phyloP scores from a whole-genome alignment of 2,113 vertebrate species.

The Hemibagrus wyckioides region DNA sequence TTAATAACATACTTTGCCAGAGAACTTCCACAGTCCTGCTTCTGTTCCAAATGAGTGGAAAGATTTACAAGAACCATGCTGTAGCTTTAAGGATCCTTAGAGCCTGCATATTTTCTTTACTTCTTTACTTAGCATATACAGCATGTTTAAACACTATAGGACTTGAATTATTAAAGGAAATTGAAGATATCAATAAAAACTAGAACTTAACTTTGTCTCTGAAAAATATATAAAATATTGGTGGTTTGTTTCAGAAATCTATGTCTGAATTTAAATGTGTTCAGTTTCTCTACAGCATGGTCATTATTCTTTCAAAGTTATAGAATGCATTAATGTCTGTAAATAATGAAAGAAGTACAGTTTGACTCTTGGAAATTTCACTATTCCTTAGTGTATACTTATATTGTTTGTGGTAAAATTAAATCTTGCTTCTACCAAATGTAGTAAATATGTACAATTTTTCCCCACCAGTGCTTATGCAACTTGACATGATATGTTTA shows the following conservation, averaged over 20 bases:
- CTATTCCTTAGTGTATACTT: slow-evolving; percentile 27
- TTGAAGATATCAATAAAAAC: slow-evolving; percentile 9
- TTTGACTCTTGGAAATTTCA: slow-evolving; percentile 28
- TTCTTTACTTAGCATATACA: neutral
- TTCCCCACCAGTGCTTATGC: neutral
- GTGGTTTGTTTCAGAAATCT: slow-evolving; percentile 12
- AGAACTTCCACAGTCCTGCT: slow-evolving; percentile 33
- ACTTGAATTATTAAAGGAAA: neutral
- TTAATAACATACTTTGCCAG: slow-evolving; percentile 41
- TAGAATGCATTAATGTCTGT: slow-evolving; percentile 39
- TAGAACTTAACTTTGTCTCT: neutral
- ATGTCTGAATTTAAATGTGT: slow-evolving; percentile 11
- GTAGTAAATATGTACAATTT: neutral
- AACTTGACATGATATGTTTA: neutral
- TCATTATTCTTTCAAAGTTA: slow-evolving; percentile 29
- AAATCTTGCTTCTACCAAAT: slow-evolving; percentile 7
- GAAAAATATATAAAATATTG: neutral
- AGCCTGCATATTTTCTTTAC: neutral
- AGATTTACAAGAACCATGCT: neutral
- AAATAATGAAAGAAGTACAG: slow-evolving; percentile 28
- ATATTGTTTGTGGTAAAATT: slow-evolving; percentile 30
- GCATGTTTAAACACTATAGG: neutral
- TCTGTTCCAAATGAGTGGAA: slow-evolving; percentile 18
- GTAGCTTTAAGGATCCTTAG: neutral
- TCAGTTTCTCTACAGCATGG: slow-evolving; percentile 18